Evolutionary conservation across 2,113 vertebrate species (phyloP), one percentile per base, ranked within the genome.

Genomic region (Chaetops frenatus): DNA sequence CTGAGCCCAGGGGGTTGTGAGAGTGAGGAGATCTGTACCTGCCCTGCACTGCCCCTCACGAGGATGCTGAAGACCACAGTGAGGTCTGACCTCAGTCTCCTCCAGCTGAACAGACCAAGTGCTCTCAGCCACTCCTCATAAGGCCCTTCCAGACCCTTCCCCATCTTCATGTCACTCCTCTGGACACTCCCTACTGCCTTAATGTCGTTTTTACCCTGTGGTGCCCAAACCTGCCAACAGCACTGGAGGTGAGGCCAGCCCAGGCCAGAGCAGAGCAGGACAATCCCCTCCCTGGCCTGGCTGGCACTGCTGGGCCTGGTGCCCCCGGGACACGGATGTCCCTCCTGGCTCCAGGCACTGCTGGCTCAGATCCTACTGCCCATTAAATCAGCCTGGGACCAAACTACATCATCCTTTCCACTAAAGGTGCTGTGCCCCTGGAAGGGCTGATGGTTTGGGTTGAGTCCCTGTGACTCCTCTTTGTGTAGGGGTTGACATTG

Each of bases 361-460:
- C 60, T 73, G 36, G 1, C 60, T 81, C 45, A 24, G 2, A 28
- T 12, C 40, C 74, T 1, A 7, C 58, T 50, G 50, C 5, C 58
- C 44, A 23, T n/a, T 20, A 31, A 17, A 57, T 27, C 53, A 81
- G 10, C 13, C 58, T 48, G 71, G n/a, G 50, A 48, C 22, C 31
- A 72, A 64, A 38, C 20, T 5, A 10, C 72, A 48, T 53, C 20
- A 4, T 3, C 1, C 20, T 77, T 56, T 56, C 29, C 1, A 0
- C n/a, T 64, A 12, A 74, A 53, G 38, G 31, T 69, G 71, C 54
- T 57, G 35, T 66, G 81, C 42, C 53, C 8, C 64, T 83, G 67
- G 23, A 42, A 35, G 45, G 44, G 47, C 35, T 66, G 36, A 28
- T 65, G 4, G 13, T 44, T 69, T 44, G 40, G 33, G 27, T 6